Conservation (phyloP, 2,113 vertebrate species). For the Galbula dea region DNA sequence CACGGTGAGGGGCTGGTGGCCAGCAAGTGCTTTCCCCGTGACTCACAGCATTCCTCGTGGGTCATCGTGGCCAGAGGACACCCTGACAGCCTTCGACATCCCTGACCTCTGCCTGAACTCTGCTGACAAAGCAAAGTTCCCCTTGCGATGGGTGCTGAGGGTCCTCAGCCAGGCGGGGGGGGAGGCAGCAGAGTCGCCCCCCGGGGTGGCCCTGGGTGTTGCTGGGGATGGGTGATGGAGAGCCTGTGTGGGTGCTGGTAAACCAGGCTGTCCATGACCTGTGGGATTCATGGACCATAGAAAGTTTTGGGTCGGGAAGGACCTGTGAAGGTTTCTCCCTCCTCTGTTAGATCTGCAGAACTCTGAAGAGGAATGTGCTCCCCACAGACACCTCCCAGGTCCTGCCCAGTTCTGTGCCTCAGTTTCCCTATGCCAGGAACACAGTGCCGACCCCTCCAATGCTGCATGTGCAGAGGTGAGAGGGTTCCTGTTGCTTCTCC, state of each 20-base stretch:
- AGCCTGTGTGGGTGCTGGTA: accelerated
- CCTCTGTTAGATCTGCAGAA: neutral
- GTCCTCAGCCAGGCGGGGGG: accelerated
- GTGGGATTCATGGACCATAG: neutral
- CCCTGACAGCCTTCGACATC: neutral
- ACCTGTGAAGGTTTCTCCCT: neutral
- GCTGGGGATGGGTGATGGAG: neutral
- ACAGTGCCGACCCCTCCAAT: accelerated
- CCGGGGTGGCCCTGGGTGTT: accelerated
- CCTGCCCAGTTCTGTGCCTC: neutral
- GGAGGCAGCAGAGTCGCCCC: neutral
- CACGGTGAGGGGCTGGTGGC: neutral
- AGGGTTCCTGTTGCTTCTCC: neutral
- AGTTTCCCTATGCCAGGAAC: neutral
- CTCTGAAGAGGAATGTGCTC: neutral
- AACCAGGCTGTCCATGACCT: neutral
- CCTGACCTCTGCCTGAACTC: slow-evolving; percentile 4
- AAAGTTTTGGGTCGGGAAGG: neutral
- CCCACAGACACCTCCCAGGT: neutral
- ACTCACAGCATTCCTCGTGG: slow-evolving; percentile 37
- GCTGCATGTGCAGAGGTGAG: accelerated
- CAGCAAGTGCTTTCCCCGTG: neutral
- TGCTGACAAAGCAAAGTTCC: neutral
- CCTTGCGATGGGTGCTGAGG: accelerated
- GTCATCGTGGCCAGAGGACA: slow-evolving; percentile 9